phyloP scores from a whole-genome alignment of 1,140 invertebrate species.

The Lethrus apterus region DNA sequence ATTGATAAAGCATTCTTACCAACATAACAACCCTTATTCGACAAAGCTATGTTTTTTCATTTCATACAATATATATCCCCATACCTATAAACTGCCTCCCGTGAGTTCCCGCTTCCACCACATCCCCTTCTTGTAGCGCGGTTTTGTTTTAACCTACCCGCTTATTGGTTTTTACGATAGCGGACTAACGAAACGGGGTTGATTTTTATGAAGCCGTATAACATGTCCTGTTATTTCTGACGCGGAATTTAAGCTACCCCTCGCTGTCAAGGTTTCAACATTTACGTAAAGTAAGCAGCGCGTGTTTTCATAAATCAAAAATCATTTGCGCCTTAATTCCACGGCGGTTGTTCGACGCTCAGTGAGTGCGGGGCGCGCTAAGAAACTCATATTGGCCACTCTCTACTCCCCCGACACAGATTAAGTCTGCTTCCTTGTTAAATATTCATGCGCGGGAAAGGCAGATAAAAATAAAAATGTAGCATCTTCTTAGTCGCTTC shows the following conservation, averaged over 20 bases:
- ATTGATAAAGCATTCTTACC: constrained; percentile 25
- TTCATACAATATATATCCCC: constrained; percentile 15
- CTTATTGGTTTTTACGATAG: constrained; percentile 30
- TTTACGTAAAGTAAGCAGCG: constrained; percentile 13
- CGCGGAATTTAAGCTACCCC: constrained; percentile 4
- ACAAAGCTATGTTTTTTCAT: constrained; percentile 23
- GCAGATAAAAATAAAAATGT: constrained; percentile 40
- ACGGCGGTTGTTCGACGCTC: constrained; percentile 19
- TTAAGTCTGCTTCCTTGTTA: constrained; percentile 39
- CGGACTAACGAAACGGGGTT: constrained; percentile 25
- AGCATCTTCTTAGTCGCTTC: constrained; percentile 31
- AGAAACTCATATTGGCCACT: constrained; percentile 40
- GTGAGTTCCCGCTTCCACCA: constrained; percentile 19
- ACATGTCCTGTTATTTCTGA: constrained; percentile 13
- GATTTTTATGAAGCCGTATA: constrained; percentile 25
- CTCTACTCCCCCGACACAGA: constrained; percentile 39
- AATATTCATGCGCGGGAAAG: constrained; percentile 40
- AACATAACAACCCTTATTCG: constrained; percentile 20
- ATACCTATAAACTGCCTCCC: constrained; percentile 8
- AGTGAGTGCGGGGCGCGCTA: constrained; percentile 21
- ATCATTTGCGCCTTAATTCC: constrained; percentile 36
- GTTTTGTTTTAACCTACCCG: constrained; percentile 31
- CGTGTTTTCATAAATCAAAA: constrained; percentile 37
- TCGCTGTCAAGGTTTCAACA: neutral
- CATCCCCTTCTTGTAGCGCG: constrained; percentile 18